Conservation (phyloP, 1,140 invertebrate species). For the Marisa cornuarietis region DNA sequence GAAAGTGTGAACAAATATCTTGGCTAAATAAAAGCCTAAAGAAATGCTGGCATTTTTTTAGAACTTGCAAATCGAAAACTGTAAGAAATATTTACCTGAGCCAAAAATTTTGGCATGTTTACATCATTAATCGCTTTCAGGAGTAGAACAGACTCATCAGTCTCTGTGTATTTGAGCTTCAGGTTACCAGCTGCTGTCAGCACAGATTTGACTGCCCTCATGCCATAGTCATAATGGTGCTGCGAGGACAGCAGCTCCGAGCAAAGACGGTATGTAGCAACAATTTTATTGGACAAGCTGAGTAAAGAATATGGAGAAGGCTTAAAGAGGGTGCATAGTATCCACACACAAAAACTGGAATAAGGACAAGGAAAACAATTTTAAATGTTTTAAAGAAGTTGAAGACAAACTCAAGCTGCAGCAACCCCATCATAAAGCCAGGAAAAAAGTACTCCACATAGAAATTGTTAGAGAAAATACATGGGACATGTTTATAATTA, state of each 20-base stretch:
- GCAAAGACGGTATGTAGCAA: slow-evolving; percentile 66
- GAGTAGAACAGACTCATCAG: slow-evolving; percentile 64
- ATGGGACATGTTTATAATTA: no score
- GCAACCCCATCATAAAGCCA: no score
- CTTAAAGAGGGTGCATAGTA: background rate
- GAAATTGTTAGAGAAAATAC: no score
- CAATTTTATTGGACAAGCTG: slow-evolving; percentile 67
- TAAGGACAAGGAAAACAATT: no score
- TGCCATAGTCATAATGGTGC: slow-evolving; percentile 68
- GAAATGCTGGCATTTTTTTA: no score
- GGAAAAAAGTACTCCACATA: no score
- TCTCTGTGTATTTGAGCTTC: slow-evolving; percentile 63
- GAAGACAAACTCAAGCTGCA: no score
- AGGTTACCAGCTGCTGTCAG: slow-evolving; percentile 67
- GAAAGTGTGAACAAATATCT: background rate
- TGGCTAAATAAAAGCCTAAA: no score
- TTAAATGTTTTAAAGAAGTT: no score
- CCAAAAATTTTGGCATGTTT: slow-evolving; percentile 67
- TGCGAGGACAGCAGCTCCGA: slow-evolving; percentile 67
- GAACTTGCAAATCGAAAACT: background rate
- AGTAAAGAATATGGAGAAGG: slow-evolving; percentile 3
- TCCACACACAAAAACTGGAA: no score
- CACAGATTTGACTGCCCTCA: slow-evolving; percentile 68
- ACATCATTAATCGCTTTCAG: slow-evolving; percentile 68
- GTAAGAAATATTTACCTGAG: slow-evolving; percentile 52